Percentiles rank a stretch among this genome's conserved stretches.
phyloP scores from a whole-genome alignment of 2,888 invertebrate species.

The Philhelius pedissequus region DNA sequence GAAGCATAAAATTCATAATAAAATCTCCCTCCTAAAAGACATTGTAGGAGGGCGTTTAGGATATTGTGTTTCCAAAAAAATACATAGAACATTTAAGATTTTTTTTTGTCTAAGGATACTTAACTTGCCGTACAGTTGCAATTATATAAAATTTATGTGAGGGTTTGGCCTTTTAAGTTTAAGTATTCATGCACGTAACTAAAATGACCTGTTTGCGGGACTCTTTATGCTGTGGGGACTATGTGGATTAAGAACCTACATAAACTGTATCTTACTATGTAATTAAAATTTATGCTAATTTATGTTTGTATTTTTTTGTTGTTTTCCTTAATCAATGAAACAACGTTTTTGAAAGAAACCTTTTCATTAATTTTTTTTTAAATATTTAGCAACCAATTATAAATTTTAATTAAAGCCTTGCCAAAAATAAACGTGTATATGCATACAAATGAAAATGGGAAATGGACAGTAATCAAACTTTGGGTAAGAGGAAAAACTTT shows the following conservation, averaged over 20 bases:
- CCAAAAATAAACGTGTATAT: background rate
- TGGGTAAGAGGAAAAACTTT: background rate
- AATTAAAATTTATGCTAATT: slow-evolving; percentile 2
- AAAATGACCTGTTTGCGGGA: background rate
- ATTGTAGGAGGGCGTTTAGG: background rate
- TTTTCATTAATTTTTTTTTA: background rate
- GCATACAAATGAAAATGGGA: background rate
- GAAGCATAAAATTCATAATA: slow-evolving; percentile 12
- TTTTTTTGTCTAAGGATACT: background rate
- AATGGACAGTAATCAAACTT: background rate
- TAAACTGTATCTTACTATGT: background rate
- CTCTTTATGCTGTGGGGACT: background rate
- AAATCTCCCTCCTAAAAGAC: background rate
- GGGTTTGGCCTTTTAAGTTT: slow-evolving; percentile 8
- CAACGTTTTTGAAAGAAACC: background rate
- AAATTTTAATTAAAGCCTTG: background rate
- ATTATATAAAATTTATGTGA: slow-evolving; percentile 6
- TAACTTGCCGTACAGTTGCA: background rate
- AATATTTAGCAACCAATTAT: background rate
- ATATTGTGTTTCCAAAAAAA: background rate
- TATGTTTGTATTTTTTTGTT: background rate
- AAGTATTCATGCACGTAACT: slow-evolving; percentile 15
- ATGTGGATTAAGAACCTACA: too few relatives aligned
- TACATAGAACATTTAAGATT: background rate
- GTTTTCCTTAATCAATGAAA: background rate